Conservation (phyloP, 2,888 invertebrate species). For the Deilephila porcellus region DNA sequence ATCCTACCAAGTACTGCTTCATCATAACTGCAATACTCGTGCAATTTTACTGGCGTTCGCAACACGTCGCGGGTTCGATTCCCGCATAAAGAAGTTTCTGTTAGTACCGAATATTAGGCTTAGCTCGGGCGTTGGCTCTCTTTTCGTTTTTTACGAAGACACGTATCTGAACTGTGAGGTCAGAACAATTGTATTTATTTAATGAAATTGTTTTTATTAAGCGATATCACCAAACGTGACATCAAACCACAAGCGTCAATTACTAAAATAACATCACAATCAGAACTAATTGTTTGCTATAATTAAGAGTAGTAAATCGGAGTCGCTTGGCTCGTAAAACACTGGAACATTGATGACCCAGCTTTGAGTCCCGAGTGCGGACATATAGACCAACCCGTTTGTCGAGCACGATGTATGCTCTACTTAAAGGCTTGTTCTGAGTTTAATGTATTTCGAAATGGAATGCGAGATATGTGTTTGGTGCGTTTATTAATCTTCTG, state of each 20-base stretch:
- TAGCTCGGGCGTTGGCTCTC: too few species aligned
- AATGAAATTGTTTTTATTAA: neutral
- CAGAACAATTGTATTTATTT: too few species aligned
- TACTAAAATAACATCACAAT: neutral
- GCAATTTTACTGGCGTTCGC: too few species aligned
- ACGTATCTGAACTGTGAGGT: too few species aligned
- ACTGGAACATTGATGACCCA: slow-evolving; percentile 1
- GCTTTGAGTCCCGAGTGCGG: slow-evolving; percentile 17
- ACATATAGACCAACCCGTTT: neutral
- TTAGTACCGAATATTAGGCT: too few species aligned
- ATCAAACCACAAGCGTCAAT: neutral
- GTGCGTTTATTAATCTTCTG: neutral
- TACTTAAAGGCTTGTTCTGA: neutral
- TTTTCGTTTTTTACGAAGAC: too few species aligned
- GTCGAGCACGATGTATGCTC: neutral
- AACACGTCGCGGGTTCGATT: too few species aligned
- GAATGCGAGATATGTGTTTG: neutral
- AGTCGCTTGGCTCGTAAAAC: slow-evolving; percentile 1
- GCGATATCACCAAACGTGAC: neutral
- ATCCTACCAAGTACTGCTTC: too few species aligned
- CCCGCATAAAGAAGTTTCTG: too few species aligned
- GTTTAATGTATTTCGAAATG: neutral
- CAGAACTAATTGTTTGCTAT: slow-evolving; percentile 9
- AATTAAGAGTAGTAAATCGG: neutral
- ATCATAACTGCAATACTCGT: too few species aligned